These are phyloP conservation scores for Diorhabda carinulata DNA, from an alignment of 1,140 invertebrate species.

Conservation along the genomic window DNA sequence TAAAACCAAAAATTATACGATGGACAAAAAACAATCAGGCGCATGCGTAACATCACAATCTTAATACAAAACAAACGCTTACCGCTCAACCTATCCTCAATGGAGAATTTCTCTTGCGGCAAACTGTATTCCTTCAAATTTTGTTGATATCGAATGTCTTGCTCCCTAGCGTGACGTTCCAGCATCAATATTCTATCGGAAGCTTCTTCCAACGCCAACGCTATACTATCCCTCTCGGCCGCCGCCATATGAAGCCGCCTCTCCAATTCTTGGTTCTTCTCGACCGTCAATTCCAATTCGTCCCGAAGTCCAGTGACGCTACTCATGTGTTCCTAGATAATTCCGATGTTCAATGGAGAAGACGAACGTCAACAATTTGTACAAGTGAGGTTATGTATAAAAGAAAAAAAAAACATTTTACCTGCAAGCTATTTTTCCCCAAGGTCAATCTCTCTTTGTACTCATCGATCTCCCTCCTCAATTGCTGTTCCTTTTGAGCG, in stretches of 20 bases:
- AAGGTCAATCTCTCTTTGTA: slow-evolving; percentile 80
- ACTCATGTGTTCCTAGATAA: slow-evolving; percentile 70
- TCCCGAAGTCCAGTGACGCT: slow-evolving; percentile 83
- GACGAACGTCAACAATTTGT: no score
- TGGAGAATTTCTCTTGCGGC: slow-evolving; percentile 60
- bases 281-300: slow-evolving; percentile 78
- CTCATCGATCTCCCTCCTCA: slow-evolving; percentile 73
- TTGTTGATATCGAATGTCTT: slow-evolving; percentile 60
- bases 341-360: no score
- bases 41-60: no score
- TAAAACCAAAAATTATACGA: no score
- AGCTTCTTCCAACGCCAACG: slow-evolving; percentile 79
- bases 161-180: slow-evolving; percentile 80
- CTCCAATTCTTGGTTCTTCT: slow-evolving; percentile 82
- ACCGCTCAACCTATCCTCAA: slow-evolving; percentile 58
- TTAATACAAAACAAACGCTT: slow-evolving; percentile 27
- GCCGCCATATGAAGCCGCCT: slow-evolving; percentile 67
- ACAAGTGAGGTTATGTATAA: neutral
- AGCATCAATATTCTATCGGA: slow-evolving; percentile 80
- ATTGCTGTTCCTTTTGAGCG: slow-evolving; percentile 66
- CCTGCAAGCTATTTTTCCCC: slow-evolving; percentile 57
- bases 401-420: slow-evolving; percentile 5
- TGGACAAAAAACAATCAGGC: no score
- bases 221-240: slow-evolving; percentile 74
- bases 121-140: slow-evolving; percentile 58